Evolutionary conservation across 2,888 invertebrate species (phyloP).

Genomic region (Tetranychus piercei): DNA sequence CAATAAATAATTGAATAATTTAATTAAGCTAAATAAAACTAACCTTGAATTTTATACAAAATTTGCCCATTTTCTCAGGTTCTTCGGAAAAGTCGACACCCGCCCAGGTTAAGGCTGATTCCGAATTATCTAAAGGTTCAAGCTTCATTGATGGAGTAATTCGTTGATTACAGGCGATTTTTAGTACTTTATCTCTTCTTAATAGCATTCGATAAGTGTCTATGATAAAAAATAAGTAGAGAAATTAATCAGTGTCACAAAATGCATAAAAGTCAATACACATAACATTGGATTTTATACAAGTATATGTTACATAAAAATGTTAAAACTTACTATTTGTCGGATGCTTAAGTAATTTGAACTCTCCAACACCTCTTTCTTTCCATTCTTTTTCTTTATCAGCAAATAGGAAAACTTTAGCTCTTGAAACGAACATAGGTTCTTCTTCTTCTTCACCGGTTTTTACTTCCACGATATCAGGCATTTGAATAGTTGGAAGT

Average conservation of each 20-base stretch:
- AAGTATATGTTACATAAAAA: no score
- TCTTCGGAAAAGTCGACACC: conserved; percentile 38
- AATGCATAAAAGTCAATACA: neutral
- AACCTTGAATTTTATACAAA: conserved; percentile 10
- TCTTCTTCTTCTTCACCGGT: conserved; percentile 67
- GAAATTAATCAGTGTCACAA: neutral
- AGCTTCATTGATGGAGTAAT: conserved; percentile 29
- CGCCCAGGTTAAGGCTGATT: conserved; percentile 31
- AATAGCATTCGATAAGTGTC: conserved; percentile 48
- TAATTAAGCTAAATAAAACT: neutral
- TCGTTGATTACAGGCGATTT: conserved; percentile 33
- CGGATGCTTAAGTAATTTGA: conserved; percentile 65
- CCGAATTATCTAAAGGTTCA: conserved; percentile 28
- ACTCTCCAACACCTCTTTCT: conserved; percentile 73
- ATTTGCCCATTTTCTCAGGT: conserved; percentile 31
- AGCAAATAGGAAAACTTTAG: conserved; percentile 58
- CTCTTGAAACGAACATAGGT: conserved; percentile 55
- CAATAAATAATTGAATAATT: neutral
- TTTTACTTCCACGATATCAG: conserved; percentile 59
- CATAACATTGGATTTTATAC: no score
- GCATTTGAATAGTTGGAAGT: conserved; percentile 61
- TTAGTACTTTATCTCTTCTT: conserved; percentile 56
- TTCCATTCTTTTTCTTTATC: conserved; percentile 65
- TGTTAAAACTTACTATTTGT: conserved; percentile 40
- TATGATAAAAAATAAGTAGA: neutral